Conservation (phyloP, 2,113 vertebrate genomes). For the Copsychus sechellarum region DNA sequence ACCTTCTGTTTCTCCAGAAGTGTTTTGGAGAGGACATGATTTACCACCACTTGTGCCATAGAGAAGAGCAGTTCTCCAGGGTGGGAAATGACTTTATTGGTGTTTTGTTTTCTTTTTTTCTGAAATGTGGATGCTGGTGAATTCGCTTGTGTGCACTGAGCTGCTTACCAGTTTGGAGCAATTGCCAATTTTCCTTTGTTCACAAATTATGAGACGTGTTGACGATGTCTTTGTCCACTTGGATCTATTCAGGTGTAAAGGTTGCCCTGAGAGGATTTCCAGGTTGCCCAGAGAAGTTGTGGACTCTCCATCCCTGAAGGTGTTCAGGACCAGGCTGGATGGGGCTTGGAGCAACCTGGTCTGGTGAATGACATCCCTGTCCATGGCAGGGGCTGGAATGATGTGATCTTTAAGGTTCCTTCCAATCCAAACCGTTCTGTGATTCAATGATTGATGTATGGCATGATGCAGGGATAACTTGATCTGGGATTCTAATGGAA, state of each 20-base stretch:
- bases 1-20: constrained; percentile 10
- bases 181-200: not conserved
- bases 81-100: not conserved
- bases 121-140: not conserved
- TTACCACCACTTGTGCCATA: not conserved
- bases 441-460: not conserved
- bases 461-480: fast-evolving
- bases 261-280: not conserved
- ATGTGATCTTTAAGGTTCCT: not conserved
- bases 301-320: not conserved
- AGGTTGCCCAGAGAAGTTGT: not conserved
- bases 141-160: not conserved
- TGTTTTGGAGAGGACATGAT: not conserved
- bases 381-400: not conserved
- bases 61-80: not conserved
- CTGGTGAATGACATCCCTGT: not conserved
- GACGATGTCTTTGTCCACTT: not conserved
- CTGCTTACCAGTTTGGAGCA: not conserved
- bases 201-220: not conserved
- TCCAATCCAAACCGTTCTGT: not conserved
- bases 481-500: not conserved
- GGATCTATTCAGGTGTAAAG: not conserved
- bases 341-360: not conserved
- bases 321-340: not conserved
- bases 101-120: too few relatives aligned